Base-by-base conservation (phyloP, 1,140 invertebrate genomes). In the Drosophila mayri region DNA sequence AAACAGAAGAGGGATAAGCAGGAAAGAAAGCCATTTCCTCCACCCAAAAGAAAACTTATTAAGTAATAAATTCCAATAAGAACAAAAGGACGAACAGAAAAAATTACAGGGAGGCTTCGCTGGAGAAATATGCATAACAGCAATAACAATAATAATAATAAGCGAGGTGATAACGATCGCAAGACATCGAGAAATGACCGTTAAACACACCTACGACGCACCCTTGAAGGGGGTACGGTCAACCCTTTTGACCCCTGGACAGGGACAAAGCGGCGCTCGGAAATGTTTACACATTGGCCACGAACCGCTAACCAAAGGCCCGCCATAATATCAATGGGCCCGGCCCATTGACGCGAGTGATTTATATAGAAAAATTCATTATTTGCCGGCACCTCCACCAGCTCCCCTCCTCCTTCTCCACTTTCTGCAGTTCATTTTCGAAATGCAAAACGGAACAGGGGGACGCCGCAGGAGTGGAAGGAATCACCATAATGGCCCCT, bases 21-120 rank as follows among this genome's bases (percentile, higher is more conserved):
- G 40, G 47, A 50, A 40, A 40, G 41, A 76, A 85, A 80, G 70
- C 72, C 80, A 80, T 82, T 82, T 67, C 63, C 54, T 35, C 8
- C 16, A 1, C 30, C 11, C 30, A n/a, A 20, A 8, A 22, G 12
- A 71, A 72, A 90, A 85, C 75, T 90, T 90, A 90, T 90, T 90
- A 90, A 90, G 85, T 81, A 90, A 90, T 90, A 90, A 90, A 90
- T 90, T 90, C 86, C 75, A 84, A 85, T 90, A 81, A 85, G 71
- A 90, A 90, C 74, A 88, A 88, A 82, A 37, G 68, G 64, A 20
- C 28, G 68, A 40, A 38, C 50, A 54, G 44, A 54, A 54, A 58
- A 54, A 77, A 74, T 82, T 78, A 77, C 58, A 32, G 32, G 28
- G 46, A 47, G 30, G 28, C 43, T 20, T 7, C 28, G 43, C 30